Percentiles rank a stretch among this genome's conserved stretches.
Evolutionary conservation across 92 coral and sea anemone species (phyloP).

Genomic region (Hydrozoanthus gracilis): DNA sequence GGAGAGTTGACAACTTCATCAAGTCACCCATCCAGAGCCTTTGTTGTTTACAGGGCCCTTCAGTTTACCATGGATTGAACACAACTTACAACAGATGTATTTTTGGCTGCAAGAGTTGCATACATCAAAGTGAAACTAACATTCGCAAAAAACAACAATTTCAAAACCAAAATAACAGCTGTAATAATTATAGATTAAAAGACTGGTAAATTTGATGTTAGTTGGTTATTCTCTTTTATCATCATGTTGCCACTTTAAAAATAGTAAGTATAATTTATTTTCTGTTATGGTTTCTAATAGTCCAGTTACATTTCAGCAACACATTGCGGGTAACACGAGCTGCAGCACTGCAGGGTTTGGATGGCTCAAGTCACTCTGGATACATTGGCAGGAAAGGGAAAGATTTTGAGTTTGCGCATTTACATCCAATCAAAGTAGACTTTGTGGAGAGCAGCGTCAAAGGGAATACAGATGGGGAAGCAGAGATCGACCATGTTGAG

Average conservation of each 20-base stretch:
- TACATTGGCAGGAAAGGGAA: slow-evolving; percentile 87
- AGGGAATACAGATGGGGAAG: slow-evolving; percentile 71
- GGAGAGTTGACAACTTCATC: too few species aligned
- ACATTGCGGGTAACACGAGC: slow-evolving; percentile 98
- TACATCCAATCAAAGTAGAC: slow-evolving; percentile 81
- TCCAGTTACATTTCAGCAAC: slow-evolving; percentile 61
- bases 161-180: too few species aligned
- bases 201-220: not conserved
- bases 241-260: not conserved
- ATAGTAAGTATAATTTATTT: slow-evolving; percentile 18
- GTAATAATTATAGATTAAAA: not conserved
- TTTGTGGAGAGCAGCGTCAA: slow-evolving; percentile 91
- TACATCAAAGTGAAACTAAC: too few species aligned
- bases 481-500: slow-evolving; percentile 65
- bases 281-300: too few species aligned
- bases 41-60: too few species aligned
- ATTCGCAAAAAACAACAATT: too few species aligned
- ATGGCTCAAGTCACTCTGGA: slow-evolving; percentile 71
- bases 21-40: too few species aligned
- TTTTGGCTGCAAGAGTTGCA: too few species aligned
- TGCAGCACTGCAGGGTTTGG: slow-evolving; percentile 94
- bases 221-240: slow-evolving; percentile 10
- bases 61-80: too few species aligned
- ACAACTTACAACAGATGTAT: too few species aligned
- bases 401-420: slow-evolving; percentile 91